Evolutionary conservation across 2,888 invertebrate genomes (phyloP), one percentile per base, ranked within the genome.

Genomic region (Hetaerina titia): DNA sequence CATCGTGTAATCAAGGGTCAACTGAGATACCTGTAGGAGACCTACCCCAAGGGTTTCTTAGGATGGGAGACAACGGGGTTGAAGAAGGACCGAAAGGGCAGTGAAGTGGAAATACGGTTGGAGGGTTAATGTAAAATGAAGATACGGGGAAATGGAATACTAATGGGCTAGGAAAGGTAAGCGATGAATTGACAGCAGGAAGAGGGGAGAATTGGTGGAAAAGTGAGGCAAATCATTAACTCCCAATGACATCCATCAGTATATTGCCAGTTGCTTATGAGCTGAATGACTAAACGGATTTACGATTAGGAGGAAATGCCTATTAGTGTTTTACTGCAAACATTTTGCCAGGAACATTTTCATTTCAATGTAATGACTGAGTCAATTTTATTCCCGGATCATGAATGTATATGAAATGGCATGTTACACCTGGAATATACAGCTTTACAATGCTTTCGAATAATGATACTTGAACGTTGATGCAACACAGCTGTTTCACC

Each of bases 181-280:
- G 69, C 69, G 22, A 69, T 31, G 81, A 81, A 81, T 81, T 25
- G 81, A 31, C 13, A 58, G 7, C 11, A 89, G 89, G 58, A n/a
- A 11, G 57, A 57, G 58, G 57, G 19, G 56, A 58, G 89, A 8
- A 45, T 5, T 7, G 92, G 45, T 92, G 22, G 69, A 69, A 92
- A 92, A 5, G 64, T 64, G 45, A 25, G 22, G 74, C 69, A 74
- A 31, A 81, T 92, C n/a, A 92, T 92, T 92, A 92, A 69, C 57
- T 22, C 5, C 69, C 64, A n/a, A n/a, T 74, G 92, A n/a, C 15
- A 69, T 31, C 45, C 63, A 90, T 90, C 57, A 64, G 90, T 63
- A 60, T 15, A 31, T 90, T 64, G 57, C 90, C 15, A 89, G 6
- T 2, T 69, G 5, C 19, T 22, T 22, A 22, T 1, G 9, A 5